A percentile compares a stretch with the other conserved stretches of the same genome.
Evolutionary conservation across 2,888 invertebrate species (phyloP).

Genomic region (Aelia acuminata): DNA sequence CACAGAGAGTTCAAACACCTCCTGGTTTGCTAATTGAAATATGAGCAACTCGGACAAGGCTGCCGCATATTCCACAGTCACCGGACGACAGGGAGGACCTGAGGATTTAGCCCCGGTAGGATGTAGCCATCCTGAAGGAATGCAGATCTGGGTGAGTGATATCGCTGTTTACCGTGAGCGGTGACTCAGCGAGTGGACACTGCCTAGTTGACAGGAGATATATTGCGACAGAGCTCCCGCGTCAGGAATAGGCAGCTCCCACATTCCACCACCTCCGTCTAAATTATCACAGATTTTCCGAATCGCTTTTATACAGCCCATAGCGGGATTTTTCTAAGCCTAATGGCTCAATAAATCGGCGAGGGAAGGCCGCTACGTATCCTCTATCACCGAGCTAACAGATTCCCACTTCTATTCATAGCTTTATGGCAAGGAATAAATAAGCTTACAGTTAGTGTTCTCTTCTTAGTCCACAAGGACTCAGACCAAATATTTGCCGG

Average conservation of each 20-base stretch:
- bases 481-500: constrained; percentile 30
- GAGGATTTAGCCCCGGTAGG: constrained; percentile 7
- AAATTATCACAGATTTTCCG: constrained; percentile 31
- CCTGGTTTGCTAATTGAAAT: not conserved
- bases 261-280: constrained; percentile 31
- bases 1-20: not conserved
- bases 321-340: constrained; percentile 17
- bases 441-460: constrained; percentile 37
- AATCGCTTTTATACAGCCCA: constrained; percentile 36
- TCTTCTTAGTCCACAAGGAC: not conserved
- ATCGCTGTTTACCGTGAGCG: constrained; percentile 2
- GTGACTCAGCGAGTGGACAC: constrained; percentile 15
- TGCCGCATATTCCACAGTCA: not conserved
- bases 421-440: constrained; percentile 3
- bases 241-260: constrained; percentile 35
- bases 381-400: not conserved
- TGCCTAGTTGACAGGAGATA: constrained; percentile 5
- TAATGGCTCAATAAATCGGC: not conserved
- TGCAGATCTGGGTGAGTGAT: constrained; percentile 30
- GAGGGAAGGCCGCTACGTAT: not conserved
- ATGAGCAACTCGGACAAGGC: not conserved
- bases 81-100: not conserved
- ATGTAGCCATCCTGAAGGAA: constrained; percentile 20
- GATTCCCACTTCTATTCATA: constrained; percentile 38
- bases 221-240: not conserved